phyloP scores from a whole-genome alignment of 2,113 vertebrate species.

The Ceratotherium simum region DNA sequence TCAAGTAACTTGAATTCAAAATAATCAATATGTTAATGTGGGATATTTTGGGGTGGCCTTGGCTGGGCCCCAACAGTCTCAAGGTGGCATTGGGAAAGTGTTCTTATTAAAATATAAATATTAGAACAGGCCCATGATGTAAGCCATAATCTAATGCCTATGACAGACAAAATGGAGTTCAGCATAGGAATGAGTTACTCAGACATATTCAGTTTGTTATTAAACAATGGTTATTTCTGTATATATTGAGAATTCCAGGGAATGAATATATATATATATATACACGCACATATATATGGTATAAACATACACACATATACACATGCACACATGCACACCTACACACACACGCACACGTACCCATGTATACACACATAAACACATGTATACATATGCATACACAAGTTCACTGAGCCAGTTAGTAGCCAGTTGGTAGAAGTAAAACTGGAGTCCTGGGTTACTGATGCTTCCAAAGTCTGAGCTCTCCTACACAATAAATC shows the following conservation, averaged over 20 bases:
- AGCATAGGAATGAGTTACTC: background rate
- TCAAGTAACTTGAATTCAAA: too few species aligned
- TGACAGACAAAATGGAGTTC: rapidly evolving
- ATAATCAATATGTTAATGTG: too few species aligned
- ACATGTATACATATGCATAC: background rate
- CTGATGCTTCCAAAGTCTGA: background rate
- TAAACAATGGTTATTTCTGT: too few species aligned
- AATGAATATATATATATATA: too few species aligned
- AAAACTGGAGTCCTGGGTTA: background rate
- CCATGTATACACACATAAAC: too few species aligned
- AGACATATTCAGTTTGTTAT: rapidly evolving
- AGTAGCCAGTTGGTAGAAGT: background rate
- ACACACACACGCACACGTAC: too few species aligned
- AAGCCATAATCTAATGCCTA: rapidly evolving
- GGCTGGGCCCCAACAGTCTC: too few species aligned
- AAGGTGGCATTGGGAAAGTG: rapidly evolving
- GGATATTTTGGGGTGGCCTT: too few species aligned
- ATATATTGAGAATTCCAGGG: too few species aligned
- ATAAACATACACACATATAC: too few species aligned
- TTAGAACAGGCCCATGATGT: rapidly evolving
- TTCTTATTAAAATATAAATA: background rate
- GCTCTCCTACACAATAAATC: background rate
- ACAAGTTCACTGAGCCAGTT: background rate
- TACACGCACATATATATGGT: too few species aligned
- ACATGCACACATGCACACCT: too few species aligned